Base-by-base conservation (phyloP, 2,888 invertebrate genomes). In the Cephalotes varians region DNA sequence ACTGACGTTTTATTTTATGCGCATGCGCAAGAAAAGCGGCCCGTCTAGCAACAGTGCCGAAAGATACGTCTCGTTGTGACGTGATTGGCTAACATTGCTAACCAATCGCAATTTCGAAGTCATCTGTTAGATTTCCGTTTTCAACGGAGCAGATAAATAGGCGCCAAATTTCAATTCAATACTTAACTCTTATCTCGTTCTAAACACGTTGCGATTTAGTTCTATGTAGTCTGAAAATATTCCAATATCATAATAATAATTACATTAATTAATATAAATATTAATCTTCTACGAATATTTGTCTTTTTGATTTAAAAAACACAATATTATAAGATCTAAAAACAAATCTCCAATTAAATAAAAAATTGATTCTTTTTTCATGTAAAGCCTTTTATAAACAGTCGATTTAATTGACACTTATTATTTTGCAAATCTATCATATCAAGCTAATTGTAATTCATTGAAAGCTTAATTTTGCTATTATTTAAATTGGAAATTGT, bases 351-450 rank as follows among this genome's bases (percentile, higher is more conserved):
- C 1, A 51, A 49, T 5, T 6, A 21, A 67, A 31, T 49, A 34
- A 15, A 51, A 51, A 37, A 51, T 49, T 9, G 1, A 47, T 58
- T 58, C 31, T 47, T 69, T 4, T 49, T 49, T 31, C n/a, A 0
- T 37, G 15, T 25, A 37, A 67, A 49, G 0, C 10, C 2, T 21
- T 10, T 60, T 62, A 37, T 10, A 51, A 49, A 49, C 9, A 54
- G 7, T 54, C 37, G 12, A 54, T 25, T 37, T 51, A 54, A 72
- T 58, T n/a, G 40, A 58, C 25, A 7, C 12, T 72, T 28, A 58
- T 72, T 58, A 56, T 37, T 71, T 37, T 40, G 37, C 0, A 54
- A 21, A 69, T 28, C 1, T 31, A 69, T 69, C n/a, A 25, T 71
- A 9, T 71, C 51, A 49, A 71, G 18, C 15, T 10, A 56, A 25